Evolutionary conservation across 2,888 invertebrate genomes (phyloP).

Genomic region (Galerucella nymphaeae): DNA sequence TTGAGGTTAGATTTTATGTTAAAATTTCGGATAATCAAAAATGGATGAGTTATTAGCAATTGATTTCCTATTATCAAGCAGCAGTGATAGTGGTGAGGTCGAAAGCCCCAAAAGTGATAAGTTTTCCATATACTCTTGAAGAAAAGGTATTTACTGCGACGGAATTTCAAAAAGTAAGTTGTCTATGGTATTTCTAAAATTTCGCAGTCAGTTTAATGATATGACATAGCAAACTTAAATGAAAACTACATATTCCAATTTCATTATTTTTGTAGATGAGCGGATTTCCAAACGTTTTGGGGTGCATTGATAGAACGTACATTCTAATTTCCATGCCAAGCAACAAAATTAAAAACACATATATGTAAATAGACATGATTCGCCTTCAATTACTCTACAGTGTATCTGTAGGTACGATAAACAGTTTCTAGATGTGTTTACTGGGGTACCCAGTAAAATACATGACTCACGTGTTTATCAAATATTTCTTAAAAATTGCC

Average conservation of each 20-base stretch:
- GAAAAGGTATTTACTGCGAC: constrained; percentile 16
- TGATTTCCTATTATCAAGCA: too few species aligned
- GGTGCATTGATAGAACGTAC: constrained; percentile 48
- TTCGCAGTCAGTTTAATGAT: not conserved
- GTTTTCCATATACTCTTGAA: constrained; percentile 15
- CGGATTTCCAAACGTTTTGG: constrained; percentile 44
- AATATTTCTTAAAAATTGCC: constrained; percentile 40
- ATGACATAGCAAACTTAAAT: too few species aligned
- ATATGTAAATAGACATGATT: constrained; percentile 37
- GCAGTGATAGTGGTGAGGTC: too few species aligned
- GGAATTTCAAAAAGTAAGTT: constrained; percentile 14
- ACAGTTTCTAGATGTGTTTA: constrained; percentile 53
- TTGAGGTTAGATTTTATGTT: too few species aligned
- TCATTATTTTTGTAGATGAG: constrained; percentile 27
- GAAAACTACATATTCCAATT: too few species aligned
- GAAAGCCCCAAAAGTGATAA: constrained; percentile 18
- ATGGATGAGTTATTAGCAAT: too few species aligned
- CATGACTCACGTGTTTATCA: constrained; percentile 52
- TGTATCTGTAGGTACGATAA: constrained; percentile 53
- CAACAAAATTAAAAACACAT: constrained; percentile 55
- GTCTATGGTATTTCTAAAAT: not conserved
- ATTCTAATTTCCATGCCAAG: constrained; percentile 41
- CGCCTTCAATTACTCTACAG: constrained; percentile 51
- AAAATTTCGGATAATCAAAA: too few species aligned
- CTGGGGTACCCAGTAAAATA: constrained; percentile 53